Conservation (phyloP, 2,888 invertebrate species). For the Pomacea canaliculata region DNA sequence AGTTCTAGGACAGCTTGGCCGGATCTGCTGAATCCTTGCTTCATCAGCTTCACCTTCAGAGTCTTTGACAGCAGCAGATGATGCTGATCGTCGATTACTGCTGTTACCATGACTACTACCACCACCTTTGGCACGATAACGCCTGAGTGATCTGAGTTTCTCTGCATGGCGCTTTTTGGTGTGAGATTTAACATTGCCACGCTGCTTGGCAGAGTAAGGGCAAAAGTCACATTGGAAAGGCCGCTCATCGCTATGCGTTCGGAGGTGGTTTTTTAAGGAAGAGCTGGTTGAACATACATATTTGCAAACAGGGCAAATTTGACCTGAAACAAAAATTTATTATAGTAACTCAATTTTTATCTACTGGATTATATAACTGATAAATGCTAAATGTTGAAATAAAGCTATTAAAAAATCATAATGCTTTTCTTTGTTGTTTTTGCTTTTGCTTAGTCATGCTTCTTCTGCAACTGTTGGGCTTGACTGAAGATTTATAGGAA, state of each 20-base stretch:
- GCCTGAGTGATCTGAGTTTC: constrained; percentile 19
- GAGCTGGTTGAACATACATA: constrained; percentile 57
- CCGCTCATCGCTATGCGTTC: constrained; percentile 55
- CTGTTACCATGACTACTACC: constrained; percentile 1
- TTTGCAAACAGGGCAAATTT: constrained; percentile 51
- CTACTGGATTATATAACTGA: too few species aligned
- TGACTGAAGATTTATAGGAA: too few species aligned
- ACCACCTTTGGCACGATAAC: constrained; percentile 14
- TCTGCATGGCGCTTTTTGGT: constrained; percentile 61
- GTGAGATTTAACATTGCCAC: constrained; percentile 60
- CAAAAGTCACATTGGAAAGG: constrained; percentile 62
- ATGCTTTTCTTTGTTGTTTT: too few species aligned
- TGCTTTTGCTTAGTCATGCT: too few species aligned
- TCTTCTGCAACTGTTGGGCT: too few species aligned
- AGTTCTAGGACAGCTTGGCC: constrained; percentile 53
- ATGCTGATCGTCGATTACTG: constrained; percentile 16
- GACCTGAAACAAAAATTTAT: constrained; percentile 5
- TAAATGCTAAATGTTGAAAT: too few species aligned
- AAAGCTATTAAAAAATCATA: too few species aligned
- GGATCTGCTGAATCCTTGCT: background rate
- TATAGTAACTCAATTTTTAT: too few species aligned
- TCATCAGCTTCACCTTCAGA: constrained; percentile 5
- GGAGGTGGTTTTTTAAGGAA: constrained; percentile 56
- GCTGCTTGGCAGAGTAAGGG: constrained; percentile 55
- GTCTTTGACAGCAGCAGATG: constrained; percentile 14